Evolutionary conservation across 2,888 invertebrate species (phyloP).

Genomic region (Patella caerulea): DNA sequence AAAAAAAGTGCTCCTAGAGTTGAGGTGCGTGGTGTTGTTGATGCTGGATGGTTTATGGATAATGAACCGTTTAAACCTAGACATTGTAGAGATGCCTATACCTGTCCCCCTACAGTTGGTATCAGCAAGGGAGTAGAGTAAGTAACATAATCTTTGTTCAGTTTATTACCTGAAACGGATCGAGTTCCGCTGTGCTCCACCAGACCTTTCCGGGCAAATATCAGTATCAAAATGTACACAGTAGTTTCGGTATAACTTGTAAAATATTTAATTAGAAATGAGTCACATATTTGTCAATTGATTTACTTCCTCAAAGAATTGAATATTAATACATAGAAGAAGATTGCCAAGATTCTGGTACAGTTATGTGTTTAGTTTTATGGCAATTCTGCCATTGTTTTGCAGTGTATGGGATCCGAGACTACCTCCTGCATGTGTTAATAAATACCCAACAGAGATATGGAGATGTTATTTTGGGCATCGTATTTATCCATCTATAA

Average conservation of each 20-base stretch:
- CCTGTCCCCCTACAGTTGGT: constrained; percentile 78
- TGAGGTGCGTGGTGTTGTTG: constrained; percentile 86
- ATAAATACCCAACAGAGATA: constrained; percentile 80
- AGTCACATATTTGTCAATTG: background rate
- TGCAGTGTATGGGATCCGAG: constrained; percentile 80
- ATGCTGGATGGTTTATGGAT: constrained; percentile 96
- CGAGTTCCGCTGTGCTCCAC: background rate
- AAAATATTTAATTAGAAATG: no score
- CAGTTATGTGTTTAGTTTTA: no score
- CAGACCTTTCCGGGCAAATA: no score
- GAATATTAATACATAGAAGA: no score
- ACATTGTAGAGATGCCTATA: constrained; percentile 72
- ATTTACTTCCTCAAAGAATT: no score
- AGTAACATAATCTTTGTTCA: constrained; percentile 33
- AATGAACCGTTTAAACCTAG: constrained; percentile 80
- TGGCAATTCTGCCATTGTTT: background rate
- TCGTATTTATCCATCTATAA: constrained; percentile 86
- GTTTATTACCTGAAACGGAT: background rate
- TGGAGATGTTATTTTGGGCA: constrained; percentile 96
- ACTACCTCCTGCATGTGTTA: constrained; percentile 83
- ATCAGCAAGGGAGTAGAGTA: constrained; percentile 82
- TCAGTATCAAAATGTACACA: no score
- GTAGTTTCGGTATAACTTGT: no score
- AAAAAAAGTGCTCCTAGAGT: constrained; percentile 68
- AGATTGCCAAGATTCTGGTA: no score